Evolutionary conservation across 2,797 vertebrate genomes (phyloP).

Genomic region (Cossypha dichroa): DNA sequence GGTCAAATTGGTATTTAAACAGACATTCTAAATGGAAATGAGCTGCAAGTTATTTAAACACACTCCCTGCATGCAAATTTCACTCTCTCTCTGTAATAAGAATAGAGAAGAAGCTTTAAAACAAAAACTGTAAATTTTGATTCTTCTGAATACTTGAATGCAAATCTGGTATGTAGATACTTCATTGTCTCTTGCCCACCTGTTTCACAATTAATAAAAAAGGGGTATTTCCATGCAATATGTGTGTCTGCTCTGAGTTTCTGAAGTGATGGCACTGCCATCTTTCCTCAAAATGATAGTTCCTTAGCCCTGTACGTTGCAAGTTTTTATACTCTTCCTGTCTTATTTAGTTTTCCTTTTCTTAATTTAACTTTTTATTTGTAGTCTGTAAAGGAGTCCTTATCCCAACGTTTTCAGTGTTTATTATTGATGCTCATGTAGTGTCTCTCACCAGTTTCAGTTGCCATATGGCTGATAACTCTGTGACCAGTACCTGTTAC

Average conservation of each 20-base stretch:
- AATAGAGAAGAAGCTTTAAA: constrained; percentile 29
- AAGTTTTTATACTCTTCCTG: background rate
- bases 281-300: background rate
- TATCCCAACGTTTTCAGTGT: background rate
- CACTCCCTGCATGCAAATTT: constrained; percentile 40
- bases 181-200: background rate
- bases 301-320: background rate
- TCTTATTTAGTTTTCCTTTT: background rate
- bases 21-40: constrained; percentile 78
- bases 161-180: background rate
- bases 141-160: constrained; percentile 26
- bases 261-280: background rate
- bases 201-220: background rate
- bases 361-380: background rate
- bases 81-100: constrained; percentile 11
- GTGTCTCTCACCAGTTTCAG: background rate
- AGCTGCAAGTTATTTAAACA: constrained; percentile 53
- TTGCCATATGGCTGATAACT: background rate
- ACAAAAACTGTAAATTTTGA: constrained; percentile 46
- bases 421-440: background rate
- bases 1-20: constrained; percentile 74
- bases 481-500: background rate
- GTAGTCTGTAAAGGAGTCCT: background rate
- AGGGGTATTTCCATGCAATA: background rate
- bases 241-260: background rate